phyloP scores from a whole-genome alignment of 1,140 invertebrate genomes.

The Paracyclopina nana region DNA sequence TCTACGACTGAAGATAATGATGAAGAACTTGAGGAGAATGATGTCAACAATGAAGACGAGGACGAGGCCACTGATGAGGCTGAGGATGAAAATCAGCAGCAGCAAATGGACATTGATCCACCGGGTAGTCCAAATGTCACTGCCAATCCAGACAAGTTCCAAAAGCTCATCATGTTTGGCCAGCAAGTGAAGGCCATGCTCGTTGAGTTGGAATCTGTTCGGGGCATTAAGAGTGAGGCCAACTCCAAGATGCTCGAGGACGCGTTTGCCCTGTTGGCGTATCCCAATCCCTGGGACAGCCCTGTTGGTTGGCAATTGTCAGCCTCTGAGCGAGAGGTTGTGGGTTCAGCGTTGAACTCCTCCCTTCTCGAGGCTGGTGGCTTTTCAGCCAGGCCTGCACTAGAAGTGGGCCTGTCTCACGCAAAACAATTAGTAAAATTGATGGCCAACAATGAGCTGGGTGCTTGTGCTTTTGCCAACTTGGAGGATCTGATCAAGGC shows the following conservation, averaged over 20 bases:
- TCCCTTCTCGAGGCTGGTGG: conserved; percentile 85
- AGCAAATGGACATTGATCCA: no score
- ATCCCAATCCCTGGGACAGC: conserved; percentile 90
- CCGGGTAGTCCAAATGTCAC: neutral
- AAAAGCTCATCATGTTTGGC: conserved; percentile 4
- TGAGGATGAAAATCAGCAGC: neutral
- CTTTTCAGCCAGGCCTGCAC: conserved; percentile 61
- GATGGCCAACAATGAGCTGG: conserved; percentile 70
- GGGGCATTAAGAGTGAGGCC: neutral
- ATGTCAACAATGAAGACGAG: neutral
- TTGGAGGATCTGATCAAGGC: conserved; percentile 9
- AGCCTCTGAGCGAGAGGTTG: conserved; percentile 70
- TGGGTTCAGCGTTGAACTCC: conserved; percentile 86
- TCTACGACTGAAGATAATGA: no score
- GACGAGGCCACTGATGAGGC: neutral
- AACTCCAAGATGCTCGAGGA: conserved; percentile 40
- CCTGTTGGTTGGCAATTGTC: conserved; percentile 86
- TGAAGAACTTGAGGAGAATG: no score
- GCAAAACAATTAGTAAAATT: conserved; percentile 63
- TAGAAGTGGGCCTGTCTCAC: conserved; percentile 76
- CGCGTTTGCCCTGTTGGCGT: conserved; percentile 91
- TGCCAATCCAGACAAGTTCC: neutral
- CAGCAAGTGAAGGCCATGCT: conserved; percentile 8
- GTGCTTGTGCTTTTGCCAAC: conserved; percentile 79
- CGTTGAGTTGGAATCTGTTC: neutral